phyloP scores from a whole-genome alignment of 2,888 invertebrate species.

The Dryococelus australis region DNA sequence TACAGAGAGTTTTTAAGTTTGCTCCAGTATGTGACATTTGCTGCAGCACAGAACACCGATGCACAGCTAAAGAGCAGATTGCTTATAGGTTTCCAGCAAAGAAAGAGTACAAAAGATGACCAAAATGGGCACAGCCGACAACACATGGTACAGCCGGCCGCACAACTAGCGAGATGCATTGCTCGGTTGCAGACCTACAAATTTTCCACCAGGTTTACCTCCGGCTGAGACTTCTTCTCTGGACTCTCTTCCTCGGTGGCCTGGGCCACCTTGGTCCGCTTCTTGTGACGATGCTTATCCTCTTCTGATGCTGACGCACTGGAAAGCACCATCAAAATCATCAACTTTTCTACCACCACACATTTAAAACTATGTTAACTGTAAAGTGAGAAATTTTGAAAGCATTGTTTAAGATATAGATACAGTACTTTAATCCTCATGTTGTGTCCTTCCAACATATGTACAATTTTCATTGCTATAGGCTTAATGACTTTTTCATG shows the following conservation, averaged over 20 bases:
- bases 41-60: not conserved
- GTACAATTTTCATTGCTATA: no score
- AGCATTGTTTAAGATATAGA: no score
- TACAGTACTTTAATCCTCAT: not conserved
- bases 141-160: not conserved
- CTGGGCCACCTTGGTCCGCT: slow-evolving; percentile 81
- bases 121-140: slow-evolving; percentile 30
- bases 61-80: not conserved
- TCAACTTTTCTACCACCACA: not conserved
- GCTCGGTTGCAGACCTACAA: slow-evolving; percentile 9
- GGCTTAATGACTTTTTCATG: no score
- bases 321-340: slow-evolving; percentile 50
- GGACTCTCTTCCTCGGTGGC: slow-evolving; percentile 35
- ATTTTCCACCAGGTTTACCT: slow-evolving; percentile 42
- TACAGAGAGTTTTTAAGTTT: no score
- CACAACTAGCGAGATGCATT: slow-evolving; percentile 16
- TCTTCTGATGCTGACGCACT: slow-evolving; percentile 65
- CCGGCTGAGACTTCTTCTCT: slow-evolving; percentile 42
- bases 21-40: not conserved
- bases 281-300: slow-evolving; percentile 67
- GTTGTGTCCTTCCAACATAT: no score
- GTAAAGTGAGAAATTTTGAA: no score
- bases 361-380: not conserved
- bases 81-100: not conserved
- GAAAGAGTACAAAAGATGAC: not conserved